phyloP scores from a whole-genome alignment of 2,113 vertebrate species.

The Phodopus roborovskii region DNA sequence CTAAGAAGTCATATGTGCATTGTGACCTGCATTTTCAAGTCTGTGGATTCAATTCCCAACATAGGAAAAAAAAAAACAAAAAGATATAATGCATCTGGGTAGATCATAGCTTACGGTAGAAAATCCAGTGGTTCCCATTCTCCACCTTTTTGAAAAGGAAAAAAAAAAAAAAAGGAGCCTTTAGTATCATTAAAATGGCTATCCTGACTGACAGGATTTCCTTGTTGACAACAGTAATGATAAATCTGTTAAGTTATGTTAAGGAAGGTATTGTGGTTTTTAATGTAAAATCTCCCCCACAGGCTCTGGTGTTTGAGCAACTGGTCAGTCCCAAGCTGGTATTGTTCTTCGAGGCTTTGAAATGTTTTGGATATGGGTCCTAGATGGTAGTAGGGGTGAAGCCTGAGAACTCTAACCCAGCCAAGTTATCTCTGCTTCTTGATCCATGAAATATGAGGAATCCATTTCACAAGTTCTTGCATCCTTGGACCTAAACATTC shows the following conservation, averaged over 20 bases:
- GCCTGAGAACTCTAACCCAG: too few species aligned
- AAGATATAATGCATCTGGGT: too few species aligned
- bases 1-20: not conserved
- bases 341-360: not conserved
- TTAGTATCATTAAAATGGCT: not conserved
- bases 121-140: too few species aligned
- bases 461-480: not conserved
- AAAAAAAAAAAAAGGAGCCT: not conserved
- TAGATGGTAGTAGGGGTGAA: not conserved
- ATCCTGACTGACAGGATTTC: too few species aligned
- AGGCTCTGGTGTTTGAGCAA: not conserved
- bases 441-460: not conserved
- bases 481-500: not conserved
- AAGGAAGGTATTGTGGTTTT: not conserved
- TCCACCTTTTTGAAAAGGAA: not conserved
- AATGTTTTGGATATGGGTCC: too few species aligned
- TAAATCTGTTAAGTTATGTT: not conserved
- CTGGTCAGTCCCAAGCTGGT: not conserved
- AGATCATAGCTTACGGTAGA: too few species aligned
- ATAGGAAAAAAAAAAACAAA: fast-evolving
- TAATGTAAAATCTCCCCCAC: not conserved
- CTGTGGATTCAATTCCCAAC: not conserved
- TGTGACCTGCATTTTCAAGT: not conserved
- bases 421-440: not conserved
- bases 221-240: not conserved